Base-by-base conservation (phyloP, 2,113 vertebrate species). In the Indri indri region DNA sequence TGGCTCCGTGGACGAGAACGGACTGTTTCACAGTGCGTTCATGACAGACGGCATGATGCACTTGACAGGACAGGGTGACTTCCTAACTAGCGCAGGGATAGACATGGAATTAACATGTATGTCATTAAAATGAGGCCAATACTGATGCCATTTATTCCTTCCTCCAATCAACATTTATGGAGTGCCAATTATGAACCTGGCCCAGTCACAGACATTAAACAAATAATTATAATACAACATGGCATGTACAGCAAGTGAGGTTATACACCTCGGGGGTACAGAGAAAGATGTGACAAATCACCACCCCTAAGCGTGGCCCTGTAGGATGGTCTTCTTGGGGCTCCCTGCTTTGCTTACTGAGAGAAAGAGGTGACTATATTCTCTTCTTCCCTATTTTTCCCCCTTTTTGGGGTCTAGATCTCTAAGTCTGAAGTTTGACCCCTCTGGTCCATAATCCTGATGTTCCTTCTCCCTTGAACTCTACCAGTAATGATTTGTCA, bases 1-100 rank as follows among this genome's bases (percentile, higher is more conserved):
- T 3, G 63, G 61, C 30, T 27, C 14, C 45, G 3, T 0, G 13
- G 45, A 37, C 20, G 1, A 63, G 18, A 32, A 14, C 18, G 30
- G 70, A 50, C 37, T 12, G 25, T 54, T 40, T 27, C 66, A 30
- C 16, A 16, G 68, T 30, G 22, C 13, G 23, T 23, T 42, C 57
- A 4, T 0, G 5, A 63, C 30, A n/a, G 14, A 25, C 8, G 30
- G 14, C 30, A 8, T 13, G 8, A 45, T 3, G 7, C n/a, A 63
- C 20, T 0, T 6, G 27, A 81, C 57, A 8, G 18, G 30, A 76
- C 14, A 4, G 37, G 18, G 30, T 40, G 27, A 61, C 45, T 37
- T 63, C 25, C 71, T 22, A 37, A 54, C 50, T 27, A 34, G 32
- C 17, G 2, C 25, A 40, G 65, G 54, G 65, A 30, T 8, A 45